A percentile compares a stretch with the other conserved stretches of the same genome.
These are phyloP conservation scores for Brenthis daphne DNA, from an alignment of 2,888 invertebrate genomes.

Conservation along the genomic window DNA sequence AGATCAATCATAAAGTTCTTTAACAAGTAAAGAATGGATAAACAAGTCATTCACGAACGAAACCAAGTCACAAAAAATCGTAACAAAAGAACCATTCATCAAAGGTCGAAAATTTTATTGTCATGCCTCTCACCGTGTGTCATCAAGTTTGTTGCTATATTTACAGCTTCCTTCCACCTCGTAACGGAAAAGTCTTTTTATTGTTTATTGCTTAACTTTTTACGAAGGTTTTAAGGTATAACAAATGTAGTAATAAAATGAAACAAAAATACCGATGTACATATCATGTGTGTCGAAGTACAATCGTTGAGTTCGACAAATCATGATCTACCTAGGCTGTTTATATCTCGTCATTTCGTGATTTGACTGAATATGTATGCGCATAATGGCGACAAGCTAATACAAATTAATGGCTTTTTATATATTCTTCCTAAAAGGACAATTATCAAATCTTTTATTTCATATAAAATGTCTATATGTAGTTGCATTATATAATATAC, in stretches of 20 bases:
- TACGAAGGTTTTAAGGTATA: constrained; percentile 13
- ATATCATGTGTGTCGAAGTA: no score
- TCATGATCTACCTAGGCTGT: no score
- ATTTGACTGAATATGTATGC: no score
- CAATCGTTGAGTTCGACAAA: no score
- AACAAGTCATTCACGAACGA: constrained; percentile 6
- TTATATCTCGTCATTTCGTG: no score
- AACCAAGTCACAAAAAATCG: constrained; percentile 10
- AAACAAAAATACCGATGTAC: no score
- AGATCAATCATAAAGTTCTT: constrained; percentile 12
- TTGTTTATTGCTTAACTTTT: constrained; percentile 32
- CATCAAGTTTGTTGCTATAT: constrained; percentile 34
- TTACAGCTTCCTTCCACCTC: constrained; percentile 35
- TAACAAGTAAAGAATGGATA: constrained; percentile 5
- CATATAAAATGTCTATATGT: no score
- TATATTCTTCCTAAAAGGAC: no score
- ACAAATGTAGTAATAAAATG: neutral
- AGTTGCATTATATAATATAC: no score
- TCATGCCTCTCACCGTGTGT: constrained; percentile 20
- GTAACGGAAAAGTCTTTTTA: constrained; percentile 34
- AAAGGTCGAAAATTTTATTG: constrained; percentile 22
- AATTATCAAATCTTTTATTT: no score
- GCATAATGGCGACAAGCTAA: no score
- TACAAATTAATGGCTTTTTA: no score
- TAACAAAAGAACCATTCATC: constrained; percentile 17